Base-by-base conservation (phyloP, 2,797 vertebrate genomes). In the Malurus leucopterus region DNA sequence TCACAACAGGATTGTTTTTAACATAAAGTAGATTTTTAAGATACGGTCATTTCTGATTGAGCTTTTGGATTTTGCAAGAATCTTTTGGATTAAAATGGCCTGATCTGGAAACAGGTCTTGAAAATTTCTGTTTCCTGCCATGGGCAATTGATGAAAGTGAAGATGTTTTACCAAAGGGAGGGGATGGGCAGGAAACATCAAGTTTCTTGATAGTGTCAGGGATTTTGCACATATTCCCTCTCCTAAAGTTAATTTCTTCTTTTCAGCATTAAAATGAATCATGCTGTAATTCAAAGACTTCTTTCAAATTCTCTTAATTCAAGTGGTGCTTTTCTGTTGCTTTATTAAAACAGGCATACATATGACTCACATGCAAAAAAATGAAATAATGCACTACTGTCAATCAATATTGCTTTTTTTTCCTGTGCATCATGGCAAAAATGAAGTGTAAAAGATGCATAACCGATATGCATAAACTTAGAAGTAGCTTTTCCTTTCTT, bases 241-340 rank as follows among this genome's bases (percentile, higher is more conserved):
- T 87, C 61, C 54, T 83, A 79, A 89, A 94, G 90, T 80, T 29
- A 74, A 13, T 87, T 84, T 91, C 67, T 95, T 91, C 70, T 90
- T 95, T 95, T 93, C 88, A 94, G 57, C 65, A 34, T 57, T 93
- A 78, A 51, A 81, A 71, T 65, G 20, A 80, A 64, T 68, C 68
- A 61, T 79, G 36, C 55, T 92, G 6, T 67, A 92, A 72, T 70
- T 83, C 24, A 68, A 55, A 81, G 18, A 17, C 58, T 77, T 89
- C 59, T 91, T 93, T 84, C 40, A 82, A 44, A 55, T 69, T 87
- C 23, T 81, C 84, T 79, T 88, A 83, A 91, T 84, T 81, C 29
- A 88, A 65, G 19, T 73, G 63, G 24, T 84, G 64, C 53, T 93
- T 81, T 91, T 73, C 67, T 88, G 11, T 67, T 86, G 24, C 44